Evolutionary conservation across 2,888 invertebrate genomes (phyloP).

Genomic region (Coelopa pilipes): DNA sequence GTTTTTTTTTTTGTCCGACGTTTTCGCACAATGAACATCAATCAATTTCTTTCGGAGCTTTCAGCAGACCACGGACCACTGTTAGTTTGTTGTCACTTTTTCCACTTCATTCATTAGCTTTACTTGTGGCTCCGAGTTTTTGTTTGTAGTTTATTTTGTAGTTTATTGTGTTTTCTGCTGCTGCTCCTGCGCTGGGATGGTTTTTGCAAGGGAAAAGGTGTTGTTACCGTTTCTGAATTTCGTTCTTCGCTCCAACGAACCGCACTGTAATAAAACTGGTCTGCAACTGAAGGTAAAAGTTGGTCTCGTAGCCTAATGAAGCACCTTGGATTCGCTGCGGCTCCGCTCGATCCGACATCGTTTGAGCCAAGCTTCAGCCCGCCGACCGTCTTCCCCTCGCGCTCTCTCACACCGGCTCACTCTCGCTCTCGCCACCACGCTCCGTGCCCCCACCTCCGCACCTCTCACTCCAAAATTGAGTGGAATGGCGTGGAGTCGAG

Average conservation of each 20-base stretch:
- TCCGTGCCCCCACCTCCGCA: neutral
- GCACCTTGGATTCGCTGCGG: slow-evolving; percentile 33
- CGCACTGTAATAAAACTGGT: slow-evolving; percentile 50
- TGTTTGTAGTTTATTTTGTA: neutral
- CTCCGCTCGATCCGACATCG: neutral
- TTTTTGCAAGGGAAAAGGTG: slow-evolving; percentile 15
- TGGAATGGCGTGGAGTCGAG: too few species aligned
- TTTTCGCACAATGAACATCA: too few species aligned
- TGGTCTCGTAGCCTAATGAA: slow-evolving; percentile 45
- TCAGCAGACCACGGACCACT: too few species aligned
- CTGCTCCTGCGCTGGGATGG: neutral
- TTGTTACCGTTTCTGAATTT: slow-evolving; percentile 23
- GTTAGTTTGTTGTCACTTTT: neutral
- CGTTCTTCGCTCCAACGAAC: slow-evolving; percentile 39
- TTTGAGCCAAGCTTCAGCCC: slow-evolving; percentile 14
- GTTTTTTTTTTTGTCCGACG: too few species aligned
- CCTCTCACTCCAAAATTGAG: too few species aligned
- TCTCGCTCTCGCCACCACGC: neutral
- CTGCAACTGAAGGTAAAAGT: slow-evolving; percentile 50
- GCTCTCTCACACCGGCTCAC: neutral
- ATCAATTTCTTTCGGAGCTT: too few species aligned
- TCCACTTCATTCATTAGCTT: neutral
- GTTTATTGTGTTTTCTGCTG: neutral
- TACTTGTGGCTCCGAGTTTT: neutral
- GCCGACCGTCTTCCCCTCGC: neutral